Evolutionary conservation across 1,140 invertebrate species (phyloP), one percentile per base, ranked within the genome.

Genomic region (Anthonomus grandis): DNA sequence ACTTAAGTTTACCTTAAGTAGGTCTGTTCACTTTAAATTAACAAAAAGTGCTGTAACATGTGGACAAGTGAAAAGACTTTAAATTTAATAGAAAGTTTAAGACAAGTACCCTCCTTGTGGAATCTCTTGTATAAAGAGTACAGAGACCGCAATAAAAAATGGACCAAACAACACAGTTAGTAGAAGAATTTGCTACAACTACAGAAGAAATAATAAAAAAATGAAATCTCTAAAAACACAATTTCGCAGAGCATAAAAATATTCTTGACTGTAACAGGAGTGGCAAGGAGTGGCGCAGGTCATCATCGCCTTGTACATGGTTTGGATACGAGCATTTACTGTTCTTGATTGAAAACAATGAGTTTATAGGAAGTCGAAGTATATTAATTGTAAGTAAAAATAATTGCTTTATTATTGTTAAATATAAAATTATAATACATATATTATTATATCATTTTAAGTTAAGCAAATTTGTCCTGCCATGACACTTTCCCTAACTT

Each of bases 161-260:
- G 37, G 9, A 39, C 37, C 10, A 12, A n/a, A n/a, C n/a, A n/a
- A n/a, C n/a, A n/a, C n/a, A n/a, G n/a, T 39, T 39, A 39, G 37
- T 15, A 31, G 27, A 31, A 39, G 37, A 39, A 39, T 39, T 6
- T 39, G 10, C 37, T 17, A 39, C 37, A 9, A 39, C 37, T 13
- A 5, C 37, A 39, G 37, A 39, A 39, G 37, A 39, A 39, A 39
- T 39, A 12, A 39, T 17, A 39, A 39, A 39, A 39, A 39, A 39
- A 39, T 12, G 10, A 39, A 39, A 39, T 39, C 37, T 15, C 17
- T 13, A 13, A 39, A 39, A 13, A 13, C 37, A 12, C 37, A 13
- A 39, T 39, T 39, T 39, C 6, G 37, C 10, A 39, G 37, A 39
- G 37, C 10, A 17, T 15, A 39, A 6, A 39, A 39, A 39, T 5